phyloP scores from a whole-genome alignment of 2,797 vertebrate species.

The Hydrolagus colliei region DNA sequence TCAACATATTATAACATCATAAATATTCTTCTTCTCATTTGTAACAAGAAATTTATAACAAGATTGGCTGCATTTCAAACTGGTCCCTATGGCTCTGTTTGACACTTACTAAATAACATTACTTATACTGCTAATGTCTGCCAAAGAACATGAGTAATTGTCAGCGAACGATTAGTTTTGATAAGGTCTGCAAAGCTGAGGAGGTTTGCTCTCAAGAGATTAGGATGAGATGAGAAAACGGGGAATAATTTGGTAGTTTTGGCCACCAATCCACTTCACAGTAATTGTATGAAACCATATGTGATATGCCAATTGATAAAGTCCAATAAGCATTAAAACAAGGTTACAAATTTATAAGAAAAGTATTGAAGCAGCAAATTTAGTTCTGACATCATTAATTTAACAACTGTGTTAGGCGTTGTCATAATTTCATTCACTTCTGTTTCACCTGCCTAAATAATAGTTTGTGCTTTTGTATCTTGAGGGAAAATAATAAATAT shows the following conservation, averaged over 20 bases:
- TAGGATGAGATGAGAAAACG: background rate
- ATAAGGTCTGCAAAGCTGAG: conserved; percentile 24
- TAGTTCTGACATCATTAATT: conserved; percentile 21
- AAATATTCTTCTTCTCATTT: background rate
- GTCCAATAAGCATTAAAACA: conserved; percentile 25
- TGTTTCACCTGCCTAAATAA: background rate
- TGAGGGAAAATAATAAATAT: background rate
- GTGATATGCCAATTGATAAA: conserved; percentile 21
- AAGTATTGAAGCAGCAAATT: conserved; percentile 24
- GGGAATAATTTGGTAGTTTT: conserved; percentile 25
- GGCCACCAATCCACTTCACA: conserved; percentile 6
- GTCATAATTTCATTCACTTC: conserved; percentile 19
- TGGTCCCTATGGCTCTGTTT: conserved; percentile 33
- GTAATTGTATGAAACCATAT: conserved; percentile 15
- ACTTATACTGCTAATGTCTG: conserved; percentile 34
- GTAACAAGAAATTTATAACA: conserved; percentile 30
- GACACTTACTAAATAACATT: conserved; percentile 36
- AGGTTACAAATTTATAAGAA: conserved; percentile 19
- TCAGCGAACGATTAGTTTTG: conserved; percentile 18
- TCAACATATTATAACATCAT: background rate
- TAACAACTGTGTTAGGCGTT: background rate
- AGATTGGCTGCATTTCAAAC: conserved; percentile 34
- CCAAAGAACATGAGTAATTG: conserved; percentile 23
- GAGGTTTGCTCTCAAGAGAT: conserved; percentile 7
- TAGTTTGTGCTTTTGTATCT: background rate